These are phyloP conservation scores for Oophaga sylvatica DNA, from an alignment of 2,797 vertebrate species.

Conservation along the genomic window DNA sequence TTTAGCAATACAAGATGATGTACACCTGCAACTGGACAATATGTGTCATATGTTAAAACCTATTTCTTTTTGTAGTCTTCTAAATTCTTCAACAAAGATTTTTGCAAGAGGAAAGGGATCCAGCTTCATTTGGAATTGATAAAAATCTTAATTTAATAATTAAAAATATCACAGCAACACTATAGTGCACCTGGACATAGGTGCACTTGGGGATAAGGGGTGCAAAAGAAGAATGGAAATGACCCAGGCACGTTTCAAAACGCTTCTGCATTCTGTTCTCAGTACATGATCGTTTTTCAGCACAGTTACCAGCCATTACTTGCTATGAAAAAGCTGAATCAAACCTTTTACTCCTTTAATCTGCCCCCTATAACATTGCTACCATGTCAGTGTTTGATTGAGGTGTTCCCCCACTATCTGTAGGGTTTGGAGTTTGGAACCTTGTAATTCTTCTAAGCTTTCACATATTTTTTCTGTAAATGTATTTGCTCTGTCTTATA, in stretches of 20 bases:
- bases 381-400: not conserved
- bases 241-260: too few relatives aligned
- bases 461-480: not conserved
- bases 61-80: too few relatives aligned
- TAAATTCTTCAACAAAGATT: too few relatives aligned
- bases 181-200: too few relatives aligned
- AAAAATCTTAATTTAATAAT: too few relatives aligned
- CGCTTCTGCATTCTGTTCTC: not conserved
- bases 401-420: not conserved
- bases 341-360: not conserved
- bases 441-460: not conserved
- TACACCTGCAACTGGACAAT: not conserved
- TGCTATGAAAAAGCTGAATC: not conserved
- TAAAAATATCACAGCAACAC: too few relatives aligned
- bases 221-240: too few relatives aligned
- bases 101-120: not conserved
- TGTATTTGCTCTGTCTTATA: not conserved
- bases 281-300: not conserved
- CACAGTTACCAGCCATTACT: not conserved
- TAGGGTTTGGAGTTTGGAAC: not conserved
- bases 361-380: not conserved
- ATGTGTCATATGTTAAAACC: not conserved
- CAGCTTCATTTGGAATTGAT: too few relatives aligned
- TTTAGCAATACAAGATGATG: not conserved
- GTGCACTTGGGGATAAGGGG: too few relatives aligned